Conservation (phyloP, 1,140 invertebrate species). For the Ephestia elutella region DNA sequence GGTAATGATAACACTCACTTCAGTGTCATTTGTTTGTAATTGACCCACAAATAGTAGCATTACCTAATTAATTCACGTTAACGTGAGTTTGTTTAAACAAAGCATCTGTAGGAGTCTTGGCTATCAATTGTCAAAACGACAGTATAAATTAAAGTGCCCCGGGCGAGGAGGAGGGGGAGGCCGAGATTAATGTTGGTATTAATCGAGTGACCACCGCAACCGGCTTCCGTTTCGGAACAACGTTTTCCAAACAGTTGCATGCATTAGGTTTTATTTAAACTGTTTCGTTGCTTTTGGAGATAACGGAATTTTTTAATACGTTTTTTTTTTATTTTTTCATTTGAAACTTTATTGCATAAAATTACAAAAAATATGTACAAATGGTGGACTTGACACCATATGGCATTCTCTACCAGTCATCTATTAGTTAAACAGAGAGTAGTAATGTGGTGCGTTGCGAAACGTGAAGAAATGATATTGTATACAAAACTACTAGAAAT, state of each 20-base stretch:
- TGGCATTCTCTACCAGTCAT: too few species aligned
- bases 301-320: too few species aligned
- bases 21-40: too few species aligned
- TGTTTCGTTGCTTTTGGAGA: neutral
- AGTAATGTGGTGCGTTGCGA: too few species aligned
- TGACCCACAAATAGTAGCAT: neutral
- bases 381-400: too few species aligned
- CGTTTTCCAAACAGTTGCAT: neutral
- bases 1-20: neutral
- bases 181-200: constrained; percentile 69
- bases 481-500: too few species aligned
- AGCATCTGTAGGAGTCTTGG: constrained; percentile 43
- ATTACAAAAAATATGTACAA: too few species aligned
- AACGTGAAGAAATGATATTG: too few species aligned
- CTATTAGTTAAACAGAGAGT: too few species aligned
- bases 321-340: too few species aligned
- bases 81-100: constrained; percentile 21
- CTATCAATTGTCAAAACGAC: constrained; percentile 68
- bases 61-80: neutral
- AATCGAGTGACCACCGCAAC: constrained; percentile 65
- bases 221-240: constrained; percentile 5
- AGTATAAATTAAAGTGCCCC: constrained; percentile 63
- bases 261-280: neutral
- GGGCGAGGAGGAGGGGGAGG: constrained; percentile 22
- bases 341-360: too few species aligned